A percentile compares a stretch with the other conserved stretches of the same genome.
Evolutionary conservation across 2,797 vertebrate genomes (phyloP).

Genomic region (Gambelia wislizenii): DNA sequence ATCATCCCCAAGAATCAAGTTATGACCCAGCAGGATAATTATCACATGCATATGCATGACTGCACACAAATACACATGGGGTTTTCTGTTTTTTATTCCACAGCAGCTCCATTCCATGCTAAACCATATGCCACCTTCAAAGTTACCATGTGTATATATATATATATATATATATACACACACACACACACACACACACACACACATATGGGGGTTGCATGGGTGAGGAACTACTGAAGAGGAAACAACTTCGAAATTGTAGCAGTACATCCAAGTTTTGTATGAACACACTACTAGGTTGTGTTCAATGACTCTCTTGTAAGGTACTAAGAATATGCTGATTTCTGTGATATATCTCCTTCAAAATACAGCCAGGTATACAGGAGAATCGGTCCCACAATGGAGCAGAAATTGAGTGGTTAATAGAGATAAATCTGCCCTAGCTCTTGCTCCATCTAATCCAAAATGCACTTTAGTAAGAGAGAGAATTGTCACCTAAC

Average conservation of each 20-base stretch:
- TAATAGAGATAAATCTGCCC: background rate
- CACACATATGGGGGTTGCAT: background rate
- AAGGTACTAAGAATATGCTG: background rate
- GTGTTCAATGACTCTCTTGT: background rate
- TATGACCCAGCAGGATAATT: background rate
- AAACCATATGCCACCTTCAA: background rate
- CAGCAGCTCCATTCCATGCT: background rate
- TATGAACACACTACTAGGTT: background rate
- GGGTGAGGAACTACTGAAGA: background rate
- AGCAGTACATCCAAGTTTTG: background rate
- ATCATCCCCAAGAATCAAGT: constrained; percentile 37
- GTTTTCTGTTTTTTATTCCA: constrained; percentile 8
- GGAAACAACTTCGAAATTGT: background rate
- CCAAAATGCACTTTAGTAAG: background rate
- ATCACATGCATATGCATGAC: background rate
- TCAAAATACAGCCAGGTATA: background rate
- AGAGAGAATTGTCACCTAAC: background rate
- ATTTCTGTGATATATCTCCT: background rate
- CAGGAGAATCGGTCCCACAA: background rate
- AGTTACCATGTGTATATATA: background rate
- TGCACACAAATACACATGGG: background rate
- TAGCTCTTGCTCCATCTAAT: background rate
- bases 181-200: no score
- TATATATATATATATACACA: no score
- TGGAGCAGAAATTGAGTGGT: background rate